Evolutionary conservation across 2,888 invertebrate genomes (phyloP).

Genomic region (Latrodectus elegans): DNA sequence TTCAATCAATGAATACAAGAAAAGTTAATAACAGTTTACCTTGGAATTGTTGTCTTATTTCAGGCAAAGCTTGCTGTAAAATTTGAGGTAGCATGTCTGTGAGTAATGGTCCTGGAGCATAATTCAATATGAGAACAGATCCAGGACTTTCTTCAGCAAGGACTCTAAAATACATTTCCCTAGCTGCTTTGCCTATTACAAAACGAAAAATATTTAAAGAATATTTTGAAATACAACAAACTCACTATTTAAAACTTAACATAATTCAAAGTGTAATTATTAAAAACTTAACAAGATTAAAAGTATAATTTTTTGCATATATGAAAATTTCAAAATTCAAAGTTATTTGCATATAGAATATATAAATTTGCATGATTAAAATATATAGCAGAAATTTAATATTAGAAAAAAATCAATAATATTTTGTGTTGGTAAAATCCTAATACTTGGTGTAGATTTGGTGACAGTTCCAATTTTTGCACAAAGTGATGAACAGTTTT

Average conservation of each 20-base stretch:
- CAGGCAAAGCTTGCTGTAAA: conserved; percentile 59
- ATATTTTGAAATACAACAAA: neutral
- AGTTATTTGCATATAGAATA: too few relatives aligned
- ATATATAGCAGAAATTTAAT: too few relatives aligned
- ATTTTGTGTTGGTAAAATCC: too few relatives aligned
- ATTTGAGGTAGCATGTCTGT: conserved; percentile 89
- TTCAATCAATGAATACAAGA: neutral
- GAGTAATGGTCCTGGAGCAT: conserved; percentile 93
- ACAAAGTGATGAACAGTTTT: too few relatives aligned
- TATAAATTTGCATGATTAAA: too few relatives aligned
- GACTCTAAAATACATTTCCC: conserved; percentile 88
- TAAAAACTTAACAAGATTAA: neutral
- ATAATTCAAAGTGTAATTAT: neutral
- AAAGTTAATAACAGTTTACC: neutral
- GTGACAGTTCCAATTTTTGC: too few relatives aligned
- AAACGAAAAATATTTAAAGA: neutral
- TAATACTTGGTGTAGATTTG: too few relatives aligned
- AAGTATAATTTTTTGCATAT: too few relatives aligned
- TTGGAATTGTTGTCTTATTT: conserved; percentile 46
- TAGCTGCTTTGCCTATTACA: conserved; percentile 86
- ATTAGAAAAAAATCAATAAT: too few relatives aligned
- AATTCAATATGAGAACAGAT: conserved; percentile 84
- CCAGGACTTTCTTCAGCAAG: conserved; percentile 78
- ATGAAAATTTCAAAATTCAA: too few relatives aligned
- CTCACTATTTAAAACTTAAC: neutral